phyloP scores from a whole-genome alignment of 2,888 invertebrate species.

The Pemphredon lugubris region DNA sequence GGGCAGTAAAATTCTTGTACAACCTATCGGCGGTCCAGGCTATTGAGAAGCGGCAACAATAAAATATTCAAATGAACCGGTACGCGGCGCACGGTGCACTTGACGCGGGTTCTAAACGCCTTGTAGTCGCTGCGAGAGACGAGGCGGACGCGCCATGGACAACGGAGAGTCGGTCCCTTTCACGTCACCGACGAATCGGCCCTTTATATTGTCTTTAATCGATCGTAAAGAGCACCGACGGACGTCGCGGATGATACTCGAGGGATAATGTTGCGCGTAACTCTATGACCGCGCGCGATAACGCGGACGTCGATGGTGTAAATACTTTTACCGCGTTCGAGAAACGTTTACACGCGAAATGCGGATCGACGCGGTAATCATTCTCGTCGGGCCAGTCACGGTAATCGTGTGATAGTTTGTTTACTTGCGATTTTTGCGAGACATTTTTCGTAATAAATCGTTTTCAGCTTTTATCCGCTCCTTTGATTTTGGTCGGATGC shows the following conservation, averaged over 20 bases:
- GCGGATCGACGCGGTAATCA: no score
- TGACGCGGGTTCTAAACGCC: constrained; percentile 40
- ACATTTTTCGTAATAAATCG: no score
- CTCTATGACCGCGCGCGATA: constrained; percentile 10
- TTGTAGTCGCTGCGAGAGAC: background rate
- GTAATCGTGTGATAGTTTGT: no score
- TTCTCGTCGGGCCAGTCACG: no score
- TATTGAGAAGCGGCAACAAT: constrained; percentile 53
- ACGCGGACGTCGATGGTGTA: constrained; percentile 27
- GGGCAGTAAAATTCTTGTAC: constrained; percentile 44
- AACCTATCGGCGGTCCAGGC: constrained; percentile 36
- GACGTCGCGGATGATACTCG: constrained; percentile 3
- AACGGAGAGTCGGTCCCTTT: constrained; percentile 23
- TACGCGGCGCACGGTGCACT: constrained; percentile 14
- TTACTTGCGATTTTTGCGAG: no score
- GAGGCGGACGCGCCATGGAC: background rate
- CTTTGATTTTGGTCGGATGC: no score
- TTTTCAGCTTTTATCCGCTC: no score
- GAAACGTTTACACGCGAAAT: no score
- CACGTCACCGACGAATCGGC: constrained; percentile 62
- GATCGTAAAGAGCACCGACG: constrained; percentile 65
- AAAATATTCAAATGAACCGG: constrained; percentile 57
- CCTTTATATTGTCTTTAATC: constrained; percentile 72
- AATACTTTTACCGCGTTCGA: background rate
- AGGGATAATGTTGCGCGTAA: constrained; percentile 10